Conservation (phyloP, 2,888 invertebrate species). For the Thereva unica region DNA sequence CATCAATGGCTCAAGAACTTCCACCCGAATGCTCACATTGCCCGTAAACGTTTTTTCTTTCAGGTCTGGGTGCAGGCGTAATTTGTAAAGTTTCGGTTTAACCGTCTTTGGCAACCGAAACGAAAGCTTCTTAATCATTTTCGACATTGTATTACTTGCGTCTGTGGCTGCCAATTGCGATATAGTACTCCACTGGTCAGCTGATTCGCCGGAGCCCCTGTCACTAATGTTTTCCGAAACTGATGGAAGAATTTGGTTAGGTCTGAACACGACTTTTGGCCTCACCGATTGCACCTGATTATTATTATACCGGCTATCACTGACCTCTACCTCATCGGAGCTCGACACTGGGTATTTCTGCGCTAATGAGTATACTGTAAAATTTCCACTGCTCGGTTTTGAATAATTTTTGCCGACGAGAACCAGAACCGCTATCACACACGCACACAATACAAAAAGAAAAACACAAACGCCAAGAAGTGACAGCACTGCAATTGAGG, state of each 20-base stretch:
- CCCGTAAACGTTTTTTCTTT: constrained; percentile 64
- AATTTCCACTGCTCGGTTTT: constrained; percentile 7
- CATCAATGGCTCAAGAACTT: constrained; percentile 56
- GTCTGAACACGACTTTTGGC: constrained; percentile 45
- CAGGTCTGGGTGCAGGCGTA: constrained; percentile 68
- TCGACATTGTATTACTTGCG: constrained; percentile 50
- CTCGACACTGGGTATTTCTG: not conserved
- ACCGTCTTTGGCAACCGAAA: constrained; percentile 65
- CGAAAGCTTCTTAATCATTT: constrained; percentile 52
- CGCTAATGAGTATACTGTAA: not conserved
- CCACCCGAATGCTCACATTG: constrained; percentile 61
- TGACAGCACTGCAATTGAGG: constrained; percentile 52
- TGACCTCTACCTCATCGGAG: too few species aligned
- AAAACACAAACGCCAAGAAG: constrained; percentile 55
- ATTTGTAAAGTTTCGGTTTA: constrained; percentile 66
- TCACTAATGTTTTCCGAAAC: constrained; percentile 3
- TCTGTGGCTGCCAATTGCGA: constrained; percentile 44
- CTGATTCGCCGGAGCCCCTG: constrained; percentile 1
- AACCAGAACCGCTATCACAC: constrained; percentile 54
- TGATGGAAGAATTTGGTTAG: constrained; percentile 33
- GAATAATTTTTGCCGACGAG: constrained; percentile 51
- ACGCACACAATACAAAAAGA: constrained; percentile 53
- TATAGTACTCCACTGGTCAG: not conserved
- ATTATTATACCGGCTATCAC: not conserved
- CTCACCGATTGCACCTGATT: constrained; percentile 29